Conservation (phyloP, 2,113 vertebrate genomes). For the Chrysemys picta region DNA sequence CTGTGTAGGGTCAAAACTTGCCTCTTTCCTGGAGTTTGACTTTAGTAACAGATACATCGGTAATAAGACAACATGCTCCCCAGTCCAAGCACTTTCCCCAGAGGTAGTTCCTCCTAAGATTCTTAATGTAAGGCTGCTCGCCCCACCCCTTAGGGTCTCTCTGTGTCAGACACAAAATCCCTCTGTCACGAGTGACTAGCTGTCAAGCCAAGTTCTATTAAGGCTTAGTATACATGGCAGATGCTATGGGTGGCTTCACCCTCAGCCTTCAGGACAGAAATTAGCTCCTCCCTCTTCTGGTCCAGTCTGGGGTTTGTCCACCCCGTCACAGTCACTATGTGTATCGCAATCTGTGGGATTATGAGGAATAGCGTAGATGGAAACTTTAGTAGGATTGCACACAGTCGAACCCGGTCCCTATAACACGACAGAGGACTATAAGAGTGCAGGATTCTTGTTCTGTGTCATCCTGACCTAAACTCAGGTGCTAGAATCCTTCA, state of each 20-base stretch:
- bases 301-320: neutral
- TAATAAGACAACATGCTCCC: neutral
- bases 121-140: neutral
- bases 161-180: neutral
- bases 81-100: neutral
- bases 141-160: neutral
- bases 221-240: neutral
- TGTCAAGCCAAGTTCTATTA: neutral
- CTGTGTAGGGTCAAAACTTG: neutral
- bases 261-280: neutral
- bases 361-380: neutral
- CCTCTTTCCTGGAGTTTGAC: neutral
- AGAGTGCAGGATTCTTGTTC: neutral
- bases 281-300: neutral
- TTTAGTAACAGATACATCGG: neutral
- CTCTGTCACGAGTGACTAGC: neutral
- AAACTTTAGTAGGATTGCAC: neutral
- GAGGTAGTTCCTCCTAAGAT: neutral
- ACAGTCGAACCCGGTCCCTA: neutral
- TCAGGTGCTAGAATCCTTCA: neutral
- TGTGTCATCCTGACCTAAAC: neutral
- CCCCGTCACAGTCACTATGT: neutral
- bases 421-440: neutral
- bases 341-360: neutral
- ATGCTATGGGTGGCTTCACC: neutral